Percentiles rank a stretch among this genome's conserved stretches.
phyloP scores from a whole-genome alignment of 2,888 invertebrate species.

The Xanthorhoe spadicearia region DNA sequence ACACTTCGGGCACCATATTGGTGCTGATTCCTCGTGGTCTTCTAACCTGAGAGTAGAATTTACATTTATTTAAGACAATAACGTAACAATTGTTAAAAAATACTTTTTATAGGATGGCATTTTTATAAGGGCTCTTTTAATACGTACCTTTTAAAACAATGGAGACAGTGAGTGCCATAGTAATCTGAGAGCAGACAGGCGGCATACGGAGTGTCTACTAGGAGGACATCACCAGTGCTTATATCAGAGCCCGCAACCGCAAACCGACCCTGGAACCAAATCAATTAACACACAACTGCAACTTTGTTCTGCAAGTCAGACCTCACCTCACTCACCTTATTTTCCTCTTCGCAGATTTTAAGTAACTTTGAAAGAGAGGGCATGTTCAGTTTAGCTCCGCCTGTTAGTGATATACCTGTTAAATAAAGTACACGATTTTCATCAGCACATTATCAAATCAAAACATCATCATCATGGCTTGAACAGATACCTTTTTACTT shows the following conservation, averaged over 20 bases:
- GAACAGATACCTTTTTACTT: no score
- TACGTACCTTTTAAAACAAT: conserved; percentile 90
- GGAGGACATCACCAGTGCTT: conserved; percentile 88
- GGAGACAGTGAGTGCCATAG: conserved; percentile 91
- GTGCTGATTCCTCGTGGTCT: conserved; percentile 74
- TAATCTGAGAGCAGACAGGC: conserved; percentile 89
- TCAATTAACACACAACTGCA: not conserved
- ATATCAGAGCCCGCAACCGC: conserved; percentile 87
- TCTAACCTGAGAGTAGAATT: conserved; percentile 54
- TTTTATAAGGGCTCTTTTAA: no score
- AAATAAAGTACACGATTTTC: conserved; percentile 26
- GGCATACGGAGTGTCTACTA: conserved; percentile 89
- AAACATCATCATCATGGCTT: no score
- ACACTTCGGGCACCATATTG: conserved; percentile 89
- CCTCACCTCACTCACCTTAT: conserved; percentile 69
- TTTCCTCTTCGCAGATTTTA: conserved; percentile 84
- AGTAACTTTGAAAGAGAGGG: conserved; percentile 86
- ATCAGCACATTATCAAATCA: not conserved
- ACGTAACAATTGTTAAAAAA: no score
- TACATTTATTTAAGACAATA: no score
- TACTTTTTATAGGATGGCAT: no score
- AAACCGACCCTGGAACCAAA: conserved; percentile 85
- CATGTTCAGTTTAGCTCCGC: conserved; percentile 81
- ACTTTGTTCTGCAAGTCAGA: not conserved
- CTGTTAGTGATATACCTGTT: conserved; percentile 68